These are phyloP conservation scores for Alcedo quadribrachys DNA, from an alignment of 2,797 vertebrate species.

Conservation along the genomic window DNA sequence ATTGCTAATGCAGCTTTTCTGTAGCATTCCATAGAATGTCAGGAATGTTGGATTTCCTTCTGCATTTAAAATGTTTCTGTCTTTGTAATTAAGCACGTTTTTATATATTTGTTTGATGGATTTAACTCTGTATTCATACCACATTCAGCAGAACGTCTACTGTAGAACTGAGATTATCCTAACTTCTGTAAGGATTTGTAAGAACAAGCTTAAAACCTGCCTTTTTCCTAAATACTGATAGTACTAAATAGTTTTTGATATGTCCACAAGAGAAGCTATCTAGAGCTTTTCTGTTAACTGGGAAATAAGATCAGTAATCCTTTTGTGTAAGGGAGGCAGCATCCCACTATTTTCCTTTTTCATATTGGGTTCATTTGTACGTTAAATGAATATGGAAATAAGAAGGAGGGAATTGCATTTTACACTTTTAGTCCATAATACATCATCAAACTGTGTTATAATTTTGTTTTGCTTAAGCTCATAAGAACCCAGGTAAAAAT, in stretches of 20 bases:
- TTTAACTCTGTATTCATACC: neutral
- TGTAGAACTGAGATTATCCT: neutral
- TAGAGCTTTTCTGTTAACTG: neutral
- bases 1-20: neutral
- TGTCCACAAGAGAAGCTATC: neutral
- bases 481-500: slow-evolving; percentile 72
- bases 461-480: slow-evolving; percentile 76
- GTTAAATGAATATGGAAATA: neutral
- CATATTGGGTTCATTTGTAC: neutral
- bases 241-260: neutral
- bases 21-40: neutral
- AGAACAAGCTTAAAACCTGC: neutral
- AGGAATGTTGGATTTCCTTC: neutral
- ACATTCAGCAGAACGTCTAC: neutral
- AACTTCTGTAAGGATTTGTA: neutral
- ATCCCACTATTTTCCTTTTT: neutral
- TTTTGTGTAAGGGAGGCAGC: neutral
- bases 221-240: neutral
- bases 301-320: neutral
- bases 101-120: neutral
- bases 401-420: neutral
- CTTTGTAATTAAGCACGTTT: neutral
- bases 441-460: slow-evolving; percentile 41
- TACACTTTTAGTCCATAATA: slow-evolving; percentile 29
- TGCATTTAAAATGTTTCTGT: neutral